Conservation (phyloP, 2,797 vertebrate genomes). For the Nyctalus aviator region DNA sequence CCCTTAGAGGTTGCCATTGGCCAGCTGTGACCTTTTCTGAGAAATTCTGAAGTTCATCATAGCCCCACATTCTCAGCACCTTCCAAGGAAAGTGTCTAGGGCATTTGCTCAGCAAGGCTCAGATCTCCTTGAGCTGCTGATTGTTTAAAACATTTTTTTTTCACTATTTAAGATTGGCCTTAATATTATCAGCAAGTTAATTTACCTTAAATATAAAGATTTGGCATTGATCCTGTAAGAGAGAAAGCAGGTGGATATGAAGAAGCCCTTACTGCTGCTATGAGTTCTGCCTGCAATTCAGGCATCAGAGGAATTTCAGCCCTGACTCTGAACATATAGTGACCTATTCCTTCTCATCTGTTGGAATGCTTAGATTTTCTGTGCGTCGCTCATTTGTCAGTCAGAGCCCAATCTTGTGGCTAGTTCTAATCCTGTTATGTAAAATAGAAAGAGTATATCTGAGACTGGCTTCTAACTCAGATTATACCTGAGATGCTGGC, state of each 20-base stretch:
- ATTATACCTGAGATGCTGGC: not conserved
- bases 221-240: not conserved
- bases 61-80: not conserved
- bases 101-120: not conserved
- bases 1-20: not conserved
- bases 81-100: not conserved
- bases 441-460: not conserved
- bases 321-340: not conserved
- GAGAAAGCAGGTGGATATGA: not conserved
- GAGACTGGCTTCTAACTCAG: not conserved
- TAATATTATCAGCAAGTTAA: not conserved
- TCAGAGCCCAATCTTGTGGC: not conserved
- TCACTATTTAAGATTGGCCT: not conserved
- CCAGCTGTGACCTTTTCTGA: not conserved
- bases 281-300: not conserved
- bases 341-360: not conserved
- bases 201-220: constrained; percentile 35
- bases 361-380: not conserved
- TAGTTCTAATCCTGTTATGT: not conserved
- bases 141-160: not conserved
- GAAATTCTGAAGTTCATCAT: constrained; percentile 35
- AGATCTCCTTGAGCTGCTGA: not conserved
- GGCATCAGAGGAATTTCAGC: constrained; percentile 16
- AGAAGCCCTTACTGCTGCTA: not conserved
- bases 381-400: constrained; percentile 15